phyloP scores from a whole-genome alignment of 2,888 invertebrate genomes.

The Zootermopsis nevadensis region DNA sequence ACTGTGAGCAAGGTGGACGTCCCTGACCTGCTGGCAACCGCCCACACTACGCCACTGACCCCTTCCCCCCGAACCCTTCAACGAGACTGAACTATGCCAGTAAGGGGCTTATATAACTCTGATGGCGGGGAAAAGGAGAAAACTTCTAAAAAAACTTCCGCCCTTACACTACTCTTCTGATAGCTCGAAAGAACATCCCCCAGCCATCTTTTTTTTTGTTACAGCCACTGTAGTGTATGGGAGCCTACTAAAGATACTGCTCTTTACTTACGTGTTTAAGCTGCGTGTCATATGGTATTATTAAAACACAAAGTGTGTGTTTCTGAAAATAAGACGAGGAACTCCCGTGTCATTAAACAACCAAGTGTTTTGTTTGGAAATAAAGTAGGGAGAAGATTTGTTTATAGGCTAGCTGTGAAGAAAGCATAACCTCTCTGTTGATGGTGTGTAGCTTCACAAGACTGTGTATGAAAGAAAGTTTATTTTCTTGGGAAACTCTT shows the following conservation, averaged over 20 bases:
- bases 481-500: too few species aligned
- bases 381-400: slow-evolving; percentile 3
- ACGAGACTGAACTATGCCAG: neutral
- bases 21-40: neutral
- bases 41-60: slow-evolving; percentile 5
- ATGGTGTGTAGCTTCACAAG: too few species aligned
- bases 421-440: neutral
- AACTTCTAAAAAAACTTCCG: slow-evolving; percentile 8
- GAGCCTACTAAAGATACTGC: neutral
- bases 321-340: neutral
- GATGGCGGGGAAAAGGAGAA: neutral
- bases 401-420: neutral
- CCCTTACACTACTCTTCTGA: neutral
- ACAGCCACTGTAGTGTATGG: neutral
- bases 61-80: neutral
- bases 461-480: too few species aligned
- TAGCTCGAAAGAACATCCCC: neutral
- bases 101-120: slow-evolving; percentile 11
- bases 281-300: neutral
- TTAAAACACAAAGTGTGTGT: neutral
- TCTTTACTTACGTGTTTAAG: neutral
- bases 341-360: neutral
- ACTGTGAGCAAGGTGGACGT: neutral
- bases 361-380: neutral
- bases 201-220: neutral